A percentile compares a stretch with the other conserved stretches of the same genome.
Evolutionary conservation across 2,797 vertebrate species (phyloP).

Genomic region (Meriones psammophilus): DNA sequence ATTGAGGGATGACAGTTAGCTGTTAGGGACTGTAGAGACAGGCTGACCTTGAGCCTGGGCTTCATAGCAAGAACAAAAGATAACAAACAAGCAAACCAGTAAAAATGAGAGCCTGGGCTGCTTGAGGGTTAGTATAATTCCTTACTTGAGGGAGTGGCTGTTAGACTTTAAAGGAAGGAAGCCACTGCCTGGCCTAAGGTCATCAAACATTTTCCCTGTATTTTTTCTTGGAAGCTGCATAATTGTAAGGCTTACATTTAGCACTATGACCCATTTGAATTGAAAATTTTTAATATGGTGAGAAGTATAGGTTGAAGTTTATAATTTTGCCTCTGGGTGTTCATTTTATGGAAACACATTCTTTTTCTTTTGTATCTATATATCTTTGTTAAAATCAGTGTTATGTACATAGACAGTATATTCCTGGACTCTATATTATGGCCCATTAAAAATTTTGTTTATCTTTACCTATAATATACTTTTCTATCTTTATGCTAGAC

Average conservation of each 20-base stretch:
- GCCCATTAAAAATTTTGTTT: neutral
- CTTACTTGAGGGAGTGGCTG: too few species aligned
- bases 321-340: neutral
- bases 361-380: neutral
- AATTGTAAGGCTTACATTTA: constrained; percentile 39
- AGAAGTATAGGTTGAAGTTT: neutral
- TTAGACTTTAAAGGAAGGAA: neutral
- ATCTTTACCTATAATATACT: neutral
- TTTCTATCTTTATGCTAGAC: neutral
- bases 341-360: constrained; percentile 1
- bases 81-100: neutral
- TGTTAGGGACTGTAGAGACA: neutral
- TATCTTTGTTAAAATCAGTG: neutral
- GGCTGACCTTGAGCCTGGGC: neutral
- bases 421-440: neutral
- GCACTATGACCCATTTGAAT: neutral
- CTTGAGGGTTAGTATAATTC: neutral
- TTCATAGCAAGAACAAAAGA: neutral
- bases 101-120: neutral
- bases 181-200: neutral
- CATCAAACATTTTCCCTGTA: neutral
- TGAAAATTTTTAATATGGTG: neutral
- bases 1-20: neutral
- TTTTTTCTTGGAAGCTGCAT: constrained; percentile 13
- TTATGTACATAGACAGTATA: neutral